Evolutionary conservation across 2,797 vertebrate genomes (phyloP).

Genomic region (Choloepus didactylus): DNA sequence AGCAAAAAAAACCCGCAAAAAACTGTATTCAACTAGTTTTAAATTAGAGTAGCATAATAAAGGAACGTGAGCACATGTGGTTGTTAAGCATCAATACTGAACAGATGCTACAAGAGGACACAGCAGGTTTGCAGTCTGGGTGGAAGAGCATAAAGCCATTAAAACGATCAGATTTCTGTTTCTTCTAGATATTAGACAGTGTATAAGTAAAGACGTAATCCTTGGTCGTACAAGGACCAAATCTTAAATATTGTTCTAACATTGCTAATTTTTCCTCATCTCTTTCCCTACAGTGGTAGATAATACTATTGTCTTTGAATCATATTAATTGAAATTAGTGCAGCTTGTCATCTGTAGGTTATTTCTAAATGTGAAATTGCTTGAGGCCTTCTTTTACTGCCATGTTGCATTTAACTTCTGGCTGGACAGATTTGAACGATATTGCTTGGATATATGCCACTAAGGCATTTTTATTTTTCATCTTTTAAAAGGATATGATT

Average conservation of each 20-base stretch:
- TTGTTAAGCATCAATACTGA: conserved; percentile 88
- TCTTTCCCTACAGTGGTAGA: conserved; percentile 69
- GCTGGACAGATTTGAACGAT: conserved; percentile 86
- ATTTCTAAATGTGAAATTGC: conserved; percentile 91
- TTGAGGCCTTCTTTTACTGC: conserved; percentile 89
- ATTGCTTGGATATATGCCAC: conserved; percentile 87
- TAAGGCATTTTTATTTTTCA: conserved; percentile 86
- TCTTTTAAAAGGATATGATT: conserved; percentile 86
- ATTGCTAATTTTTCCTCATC: conserved; percentile 72
- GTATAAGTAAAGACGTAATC: conserved; percentile 88
- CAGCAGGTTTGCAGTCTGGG: conserved; percentile 86
- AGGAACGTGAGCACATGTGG: conserved; percentile 86
- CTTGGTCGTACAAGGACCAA: conserved; percentile 80
- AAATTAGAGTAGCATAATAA: conserved; percentile 78
- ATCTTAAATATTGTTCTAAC: conserved; percentile 82
- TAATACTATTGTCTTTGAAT: conserved; percentile 85
- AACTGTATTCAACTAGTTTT: conserved; percentile 63
- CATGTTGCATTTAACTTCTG: conserved; percentile 89
- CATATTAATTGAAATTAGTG: conserved; percentile 92
- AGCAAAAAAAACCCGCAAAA: not conserved
- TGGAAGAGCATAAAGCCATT: conserved; percentile 88
- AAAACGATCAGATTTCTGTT: conserved; percentile 89
- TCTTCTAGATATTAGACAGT: conserved; percentile 87
- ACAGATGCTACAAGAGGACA: conserved; percentile 92
- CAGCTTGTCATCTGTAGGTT: conserved; percentile 95